A percentile compares a stretch with the other conserved stretches of the same genome.
Conservation (phyloP, 2,888 invertebrate genomes). For the Meandrusa payeni region DNA sequence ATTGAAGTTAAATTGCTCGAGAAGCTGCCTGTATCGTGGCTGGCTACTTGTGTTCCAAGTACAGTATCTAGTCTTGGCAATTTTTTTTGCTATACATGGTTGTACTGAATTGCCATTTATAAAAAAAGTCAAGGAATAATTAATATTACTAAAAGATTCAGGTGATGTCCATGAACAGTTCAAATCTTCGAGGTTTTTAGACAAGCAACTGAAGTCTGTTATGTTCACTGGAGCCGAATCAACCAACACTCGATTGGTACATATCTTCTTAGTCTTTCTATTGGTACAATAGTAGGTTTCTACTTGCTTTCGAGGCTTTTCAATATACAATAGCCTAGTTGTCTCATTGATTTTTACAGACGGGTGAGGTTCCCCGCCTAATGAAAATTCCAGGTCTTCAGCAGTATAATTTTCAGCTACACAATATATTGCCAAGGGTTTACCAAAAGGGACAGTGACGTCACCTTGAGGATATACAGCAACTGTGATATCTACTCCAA, state of each 20-base stretch:
- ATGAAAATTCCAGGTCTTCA: conserved; percentile 66
- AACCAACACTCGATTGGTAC: conserved; percentile 54
- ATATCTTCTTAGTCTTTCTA: conserved; percentile 47
- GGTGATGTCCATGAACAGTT: conserved; percentile 87
- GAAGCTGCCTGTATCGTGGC: conserved; percentile 68
- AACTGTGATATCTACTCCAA: conserved; percentile 51
- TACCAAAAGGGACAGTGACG: conserved; percentile 79
- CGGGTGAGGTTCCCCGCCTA: conserved; percentile 35
- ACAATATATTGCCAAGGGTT: conserved; percentile 83
- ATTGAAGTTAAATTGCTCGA: conserved; percentile 76
- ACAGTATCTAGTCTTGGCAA: conserved; percentile 43
- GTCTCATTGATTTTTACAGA: conserved; percentile 82
- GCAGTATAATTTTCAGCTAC: conserved; percentile 69
- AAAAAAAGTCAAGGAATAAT: conserved; percentile 50
- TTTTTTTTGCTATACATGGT: conserved; percentile 39
- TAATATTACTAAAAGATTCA: conserved; percentile 52
- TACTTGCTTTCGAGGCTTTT: conserved; percentile 74
- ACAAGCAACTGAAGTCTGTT: conserved; percentile 86
- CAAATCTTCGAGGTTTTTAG: conserved; percentile 86
- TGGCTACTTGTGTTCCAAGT: conserved; percentile 51
- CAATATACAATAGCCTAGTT: conserved; percentile 80
- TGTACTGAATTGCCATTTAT: conserved; percentile 41
- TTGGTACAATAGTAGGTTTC: conserved; percentile 79
- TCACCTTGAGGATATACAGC: conserved; percentile 77
- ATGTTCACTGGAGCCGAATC: conserved; percentile 83